A percentile compares a stretch with the other conserved stretches of the same genome.
These are phyloP conservation scores for Pyxicephalus adspersus DNA, from an alignment of 2,113 vertebrate species.

Conservation along the genomic window DNA sequence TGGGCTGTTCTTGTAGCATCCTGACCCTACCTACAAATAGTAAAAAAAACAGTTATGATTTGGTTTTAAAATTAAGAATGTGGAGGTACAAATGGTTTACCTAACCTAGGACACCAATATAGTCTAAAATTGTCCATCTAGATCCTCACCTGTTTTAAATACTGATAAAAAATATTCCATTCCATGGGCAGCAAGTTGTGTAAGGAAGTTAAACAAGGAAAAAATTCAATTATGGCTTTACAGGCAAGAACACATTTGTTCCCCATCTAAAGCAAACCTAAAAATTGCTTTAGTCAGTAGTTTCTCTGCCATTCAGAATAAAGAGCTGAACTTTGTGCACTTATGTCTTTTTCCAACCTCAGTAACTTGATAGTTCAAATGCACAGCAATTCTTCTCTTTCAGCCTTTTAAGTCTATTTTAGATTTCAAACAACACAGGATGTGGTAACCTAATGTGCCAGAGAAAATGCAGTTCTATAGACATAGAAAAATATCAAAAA, in stretches of 20 bases:
- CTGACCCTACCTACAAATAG: too few relatives aligned
- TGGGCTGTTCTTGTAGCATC: too few relatives aligned
- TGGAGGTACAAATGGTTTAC: background rate
- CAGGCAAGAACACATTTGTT: background rate
- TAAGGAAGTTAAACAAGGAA: background rate
- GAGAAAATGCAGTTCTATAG: background rate
- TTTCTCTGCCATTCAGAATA: constrained; percentile 1
- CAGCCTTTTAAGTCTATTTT: constrained; percentile 11
- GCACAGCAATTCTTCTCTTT: background rate
- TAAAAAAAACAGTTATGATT: too few relatives aligned
- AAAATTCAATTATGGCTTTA: background rate
- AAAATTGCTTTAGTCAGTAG: constrained; percentile 13
- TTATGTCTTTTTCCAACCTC: constrained; percentile 15
- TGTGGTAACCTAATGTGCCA: constrained; percentile 22
- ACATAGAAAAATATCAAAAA: background rate
- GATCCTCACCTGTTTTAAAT: background rate
- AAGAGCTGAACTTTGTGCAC: constrained; percentile 19
- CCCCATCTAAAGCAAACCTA: background rate
- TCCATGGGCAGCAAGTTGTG: background rate
- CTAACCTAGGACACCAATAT: background rate
- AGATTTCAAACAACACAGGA: background rate
- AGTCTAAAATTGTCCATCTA: background rate
- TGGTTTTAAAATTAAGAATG: too few relatives aligned
- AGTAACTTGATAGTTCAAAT: constrained; percentile 12
- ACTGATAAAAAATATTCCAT: background rate